phyloP scores from a whole-genome alignment of 2,888 invertebrate genomes.

The Ferrisia virgata region DNA sequence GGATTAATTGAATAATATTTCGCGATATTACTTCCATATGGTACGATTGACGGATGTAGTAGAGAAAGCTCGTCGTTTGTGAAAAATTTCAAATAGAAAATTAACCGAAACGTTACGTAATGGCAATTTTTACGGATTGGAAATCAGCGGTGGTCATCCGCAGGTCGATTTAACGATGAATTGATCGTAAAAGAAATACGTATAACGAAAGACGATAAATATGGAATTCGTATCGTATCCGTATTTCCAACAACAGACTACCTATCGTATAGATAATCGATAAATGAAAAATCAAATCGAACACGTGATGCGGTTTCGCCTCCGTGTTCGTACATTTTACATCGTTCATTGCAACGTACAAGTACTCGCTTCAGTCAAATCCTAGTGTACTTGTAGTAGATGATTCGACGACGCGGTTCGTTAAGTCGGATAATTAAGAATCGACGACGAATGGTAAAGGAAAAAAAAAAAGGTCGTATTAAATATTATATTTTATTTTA shows the following conservation, averaged over 20 bases:
- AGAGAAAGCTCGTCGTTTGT: not conserved
- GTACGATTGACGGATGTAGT: not conserved
- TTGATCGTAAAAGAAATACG: not conserved
- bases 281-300: not conserved
- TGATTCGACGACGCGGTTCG: not conserved
- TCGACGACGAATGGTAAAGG: not conserved
- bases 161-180: not conserved
- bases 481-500: not conserved
- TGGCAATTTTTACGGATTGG: not conserved
- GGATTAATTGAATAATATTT: not conserved
- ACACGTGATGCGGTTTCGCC: constrained; percentile 19
- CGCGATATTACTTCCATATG: not conserved
- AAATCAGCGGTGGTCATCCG: not conserved
- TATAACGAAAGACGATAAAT: not conserved
- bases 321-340: too few species aligned
- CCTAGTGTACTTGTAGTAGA: not conserved
- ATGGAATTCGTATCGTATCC: not conserved
- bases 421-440: not conserved
- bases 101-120: not conserved
- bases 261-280: not conserved
- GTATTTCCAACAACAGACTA: not conserved
- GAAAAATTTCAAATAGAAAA: not conserved
- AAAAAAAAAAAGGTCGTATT: not conserved
- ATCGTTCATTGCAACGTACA: too few species aligned
- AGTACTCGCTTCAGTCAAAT: not conserved